Conservation (phyloP, 2,797 vertebrate species). For the Platyrinchus mystaceus region DNA sequence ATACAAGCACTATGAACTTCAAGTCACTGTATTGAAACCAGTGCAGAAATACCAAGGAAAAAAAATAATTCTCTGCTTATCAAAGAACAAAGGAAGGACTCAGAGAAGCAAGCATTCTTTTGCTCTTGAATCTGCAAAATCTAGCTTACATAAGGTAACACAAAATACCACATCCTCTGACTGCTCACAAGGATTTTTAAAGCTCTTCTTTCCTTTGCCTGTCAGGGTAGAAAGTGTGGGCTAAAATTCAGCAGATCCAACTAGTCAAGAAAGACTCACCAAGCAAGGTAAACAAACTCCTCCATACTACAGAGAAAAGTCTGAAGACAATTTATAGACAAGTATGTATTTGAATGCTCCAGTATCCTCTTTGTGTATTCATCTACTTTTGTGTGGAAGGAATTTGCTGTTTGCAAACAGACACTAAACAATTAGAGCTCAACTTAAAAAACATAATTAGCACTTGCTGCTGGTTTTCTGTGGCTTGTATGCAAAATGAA, state of each 20-base stretch:
- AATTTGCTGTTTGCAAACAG: conserved; percentile 64
- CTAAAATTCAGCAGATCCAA: neutral
- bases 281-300: neutral
- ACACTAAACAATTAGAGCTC: conserved; percentile 5
- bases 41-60: neutral
- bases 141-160: neutral
- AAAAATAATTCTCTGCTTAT: neutral
- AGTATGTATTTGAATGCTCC: neutral
- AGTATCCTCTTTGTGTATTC: neutral
- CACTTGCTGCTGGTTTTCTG: neutral
- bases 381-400: neutral
- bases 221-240: neutral
- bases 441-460: conserved; percentile 33
- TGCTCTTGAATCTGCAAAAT: neutral
- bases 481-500: neutral
- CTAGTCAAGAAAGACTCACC: neutral
- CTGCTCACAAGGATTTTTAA: neutral
- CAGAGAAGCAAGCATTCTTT: neutral
- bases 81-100: neutral
- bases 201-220: neutral
- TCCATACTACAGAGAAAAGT: neutral
- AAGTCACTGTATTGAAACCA: neutral
- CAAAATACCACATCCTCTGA: neutral
- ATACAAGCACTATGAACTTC: neutral
- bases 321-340: neutral